Percentiles rank a stretch among this genome's conserved stretches.
Evolutionary conservation across 2,113 vertebrate species (phyloP).

Genomic region (Dendropsophus ebraccatus): DNA sequence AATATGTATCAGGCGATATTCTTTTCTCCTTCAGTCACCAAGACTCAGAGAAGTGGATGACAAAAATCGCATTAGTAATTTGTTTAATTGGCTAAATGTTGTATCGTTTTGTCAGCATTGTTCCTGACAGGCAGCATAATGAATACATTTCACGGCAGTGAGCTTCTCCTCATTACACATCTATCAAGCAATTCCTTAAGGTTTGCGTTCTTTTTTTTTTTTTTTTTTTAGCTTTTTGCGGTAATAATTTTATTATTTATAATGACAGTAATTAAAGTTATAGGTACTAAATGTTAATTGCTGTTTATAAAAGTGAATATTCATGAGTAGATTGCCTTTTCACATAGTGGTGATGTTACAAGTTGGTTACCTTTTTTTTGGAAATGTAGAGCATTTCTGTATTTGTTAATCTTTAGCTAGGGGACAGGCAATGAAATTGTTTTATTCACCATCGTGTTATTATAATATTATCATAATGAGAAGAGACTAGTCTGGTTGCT

Average conservation of each 20-base stretch:
- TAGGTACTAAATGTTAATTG: conserved; percentile 43
- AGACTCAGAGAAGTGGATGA: conserved; percentile 10
- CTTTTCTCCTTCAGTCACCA: conserved; percentile 10
- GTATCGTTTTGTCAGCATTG: conserved; percentile 46
- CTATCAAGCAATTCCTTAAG: conserved; percentile 41
- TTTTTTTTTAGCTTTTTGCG: conserved; percentile 27
- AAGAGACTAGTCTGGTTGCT: too few species aligned
- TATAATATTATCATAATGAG: too few species aligned
- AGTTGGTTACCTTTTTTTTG: neutral
- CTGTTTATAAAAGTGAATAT: conserved; percentile 21
- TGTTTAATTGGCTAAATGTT: conserved; percentile 56
- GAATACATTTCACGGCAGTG: conserved; percentile 46
- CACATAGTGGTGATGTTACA: neutral
- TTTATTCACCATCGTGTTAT: too few species aligned
- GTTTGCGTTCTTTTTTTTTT: conserved; percentile 34
- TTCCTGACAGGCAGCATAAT: conserved; percentile 54
- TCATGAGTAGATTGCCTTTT: conserved; percentile 1
- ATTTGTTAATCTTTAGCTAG: too few species aligned
- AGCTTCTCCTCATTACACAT: conserved; percentile 30
- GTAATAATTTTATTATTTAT: conserved; percentile 35
- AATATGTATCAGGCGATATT: conserved; percentile 23
- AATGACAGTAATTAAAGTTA: conserved; percentile 49
- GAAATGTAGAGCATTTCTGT: neutral
- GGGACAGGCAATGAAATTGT: too few species aligned
- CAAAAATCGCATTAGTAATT: conserved; percentile 42